Evolutionary conservation across 2,113 vertebrate species (phyloP).

Genomic region (Dicerorhinus sumatrensis): DNA sequence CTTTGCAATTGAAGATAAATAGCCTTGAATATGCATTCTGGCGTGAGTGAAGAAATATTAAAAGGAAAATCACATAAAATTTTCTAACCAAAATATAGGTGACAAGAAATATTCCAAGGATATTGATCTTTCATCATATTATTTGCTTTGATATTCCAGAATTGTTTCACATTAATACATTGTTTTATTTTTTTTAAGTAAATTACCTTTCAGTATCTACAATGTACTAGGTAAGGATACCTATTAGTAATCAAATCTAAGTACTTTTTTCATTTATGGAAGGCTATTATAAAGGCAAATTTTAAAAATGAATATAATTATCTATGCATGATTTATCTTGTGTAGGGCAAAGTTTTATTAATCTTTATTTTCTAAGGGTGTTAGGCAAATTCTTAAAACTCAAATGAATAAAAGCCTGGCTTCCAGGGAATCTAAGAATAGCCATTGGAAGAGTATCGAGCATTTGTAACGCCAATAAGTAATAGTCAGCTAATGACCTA

Average conservation of each 20-base stretch:
- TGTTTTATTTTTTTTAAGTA: slow-evolving; percentile 41
- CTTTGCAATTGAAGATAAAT: slow-evolving; percentile 30
- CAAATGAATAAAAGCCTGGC: background rate
- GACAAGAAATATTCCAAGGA: background rate
- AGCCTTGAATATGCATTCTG: background rate
- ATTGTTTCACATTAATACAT: slow-evolving; percentile 15
- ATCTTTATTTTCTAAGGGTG: slow-evolving; percentile 62
- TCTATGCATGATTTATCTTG: slow-evolving; percentile 69
- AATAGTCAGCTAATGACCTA: slow-evolving; percentile 62
- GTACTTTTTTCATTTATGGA: slow-evolving; percentile 66
- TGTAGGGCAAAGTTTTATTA: slow-evolving; percentile 58
- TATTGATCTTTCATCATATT: background rate
- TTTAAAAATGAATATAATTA: slow-evolving; percentile 76
- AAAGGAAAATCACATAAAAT: background rate
- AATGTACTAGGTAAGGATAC: background rate
- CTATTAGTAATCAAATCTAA: slow-evolving; percentile 68
- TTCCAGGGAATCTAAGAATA: slow-evolving; percentile 18
- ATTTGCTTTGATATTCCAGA: slow-evolving; percentile 18
- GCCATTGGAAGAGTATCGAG: background rate
- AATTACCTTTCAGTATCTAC: slow-evolving; percentile 43
- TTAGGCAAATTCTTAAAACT: slow-evolving; percentile 60
- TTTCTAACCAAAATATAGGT: background rate
- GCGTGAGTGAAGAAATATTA: background rate
- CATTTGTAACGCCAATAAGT: slow-evolving; percentile 41
- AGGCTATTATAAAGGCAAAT: slow-evolving; percentile 67